Evolutionary conservation across 1,140 invertebrate species (phyloP).

Genomic region (Dinoponera quadriceps): DNA sequence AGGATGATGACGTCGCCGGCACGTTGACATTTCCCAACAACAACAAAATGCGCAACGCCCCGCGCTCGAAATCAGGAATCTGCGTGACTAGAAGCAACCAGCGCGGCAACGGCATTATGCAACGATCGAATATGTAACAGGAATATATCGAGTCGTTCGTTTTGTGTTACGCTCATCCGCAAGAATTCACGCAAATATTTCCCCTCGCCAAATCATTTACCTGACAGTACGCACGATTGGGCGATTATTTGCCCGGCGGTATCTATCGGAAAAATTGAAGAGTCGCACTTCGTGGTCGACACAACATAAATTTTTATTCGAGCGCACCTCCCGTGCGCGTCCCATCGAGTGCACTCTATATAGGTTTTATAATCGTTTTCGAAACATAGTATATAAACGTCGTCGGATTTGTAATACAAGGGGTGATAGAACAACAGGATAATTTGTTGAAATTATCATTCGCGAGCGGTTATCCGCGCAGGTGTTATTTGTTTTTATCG

Average conservation of each 20-base stretch:
- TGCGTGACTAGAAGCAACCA: constrained; percentile 36
- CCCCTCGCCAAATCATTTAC: constrained; percentile 4
- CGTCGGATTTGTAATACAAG: background rate
- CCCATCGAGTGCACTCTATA: no score
- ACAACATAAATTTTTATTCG: constrained; percentile 8
- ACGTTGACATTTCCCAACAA: constrained; percentile 36
- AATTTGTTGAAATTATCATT: background rate
- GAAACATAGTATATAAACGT: constrained; percentile 1
- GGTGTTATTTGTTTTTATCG: background rate
- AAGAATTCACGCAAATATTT: constrained; percentile 16
- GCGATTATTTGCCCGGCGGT: constrained; percentile 19
- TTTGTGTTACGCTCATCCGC: background rate
- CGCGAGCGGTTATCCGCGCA: background rate
- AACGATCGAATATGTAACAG: constrained; percentile 15
- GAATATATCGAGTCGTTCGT: constrained; percentile 35
- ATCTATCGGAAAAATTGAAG: background rate
- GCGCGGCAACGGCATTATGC: constrained; percentile 19
- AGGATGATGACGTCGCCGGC: constrained; percentile 30
- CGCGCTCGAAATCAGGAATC: constrained; percentile 19
- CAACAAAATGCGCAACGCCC: constrained; percentile 9
- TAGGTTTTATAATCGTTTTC: background rate
- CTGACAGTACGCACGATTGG: background rate
- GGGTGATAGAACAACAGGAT: background rate
- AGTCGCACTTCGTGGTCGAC: background rate
- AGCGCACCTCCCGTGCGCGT: background rate